These are phyloP conservation scores for Aleadryas rufinucha DNA, from an alignment of 2,113 vertebrate genomes.

Conservation along the genomic window DNA sequence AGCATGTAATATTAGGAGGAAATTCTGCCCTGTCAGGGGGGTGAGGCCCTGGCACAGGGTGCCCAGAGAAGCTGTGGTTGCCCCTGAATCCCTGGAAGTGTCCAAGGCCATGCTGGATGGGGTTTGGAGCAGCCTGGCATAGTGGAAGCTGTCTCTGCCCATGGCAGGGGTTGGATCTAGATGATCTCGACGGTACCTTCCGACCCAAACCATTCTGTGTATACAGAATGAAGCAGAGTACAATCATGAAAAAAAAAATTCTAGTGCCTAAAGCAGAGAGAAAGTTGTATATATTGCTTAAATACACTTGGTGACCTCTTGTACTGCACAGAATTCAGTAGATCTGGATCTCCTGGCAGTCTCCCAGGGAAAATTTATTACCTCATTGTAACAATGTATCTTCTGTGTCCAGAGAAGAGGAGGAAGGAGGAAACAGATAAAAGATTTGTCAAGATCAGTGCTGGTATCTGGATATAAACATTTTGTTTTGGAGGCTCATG, in stretches of 20 bases:
- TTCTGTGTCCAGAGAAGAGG: neutral
- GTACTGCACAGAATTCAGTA: neutral
- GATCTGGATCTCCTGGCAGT: neutral
- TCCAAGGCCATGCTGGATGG: fast-evolving
- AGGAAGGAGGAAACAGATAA: neutral
- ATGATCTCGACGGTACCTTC: neutral
- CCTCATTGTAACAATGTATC: neutral
- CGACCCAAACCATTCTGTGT: neutral
- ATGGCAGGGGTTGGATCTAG: neutral
- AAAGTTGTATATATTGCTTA: neutral
- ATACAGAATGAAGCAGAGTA: neutral
- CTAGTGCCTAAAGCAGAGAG: neutral
- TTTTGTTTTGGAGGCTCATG: neutral
- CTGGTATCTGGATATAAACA: neutral
- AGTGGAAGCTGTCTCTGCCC: neutral
- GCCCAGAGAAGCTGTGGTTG: neutral
- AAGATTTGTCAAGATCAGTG: neutral
- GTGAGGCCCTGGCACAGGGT: neutral
- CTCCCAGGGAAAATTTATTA: neutral
- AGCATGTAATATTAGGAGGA: neutral
- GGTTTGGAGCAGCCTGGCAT: neutral
- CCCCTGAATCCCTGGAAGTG: neutral
- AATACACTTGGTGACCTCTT: neutral
- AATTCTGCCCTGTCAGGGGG: neutral
- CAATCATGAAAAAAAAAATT: too few species aligned